Evolutionary conservation across 2,113 vertebrate species (phyloP), one percentile per base, ranked within the genome.

Genomic region (Heterotis niloticus): DNA sequence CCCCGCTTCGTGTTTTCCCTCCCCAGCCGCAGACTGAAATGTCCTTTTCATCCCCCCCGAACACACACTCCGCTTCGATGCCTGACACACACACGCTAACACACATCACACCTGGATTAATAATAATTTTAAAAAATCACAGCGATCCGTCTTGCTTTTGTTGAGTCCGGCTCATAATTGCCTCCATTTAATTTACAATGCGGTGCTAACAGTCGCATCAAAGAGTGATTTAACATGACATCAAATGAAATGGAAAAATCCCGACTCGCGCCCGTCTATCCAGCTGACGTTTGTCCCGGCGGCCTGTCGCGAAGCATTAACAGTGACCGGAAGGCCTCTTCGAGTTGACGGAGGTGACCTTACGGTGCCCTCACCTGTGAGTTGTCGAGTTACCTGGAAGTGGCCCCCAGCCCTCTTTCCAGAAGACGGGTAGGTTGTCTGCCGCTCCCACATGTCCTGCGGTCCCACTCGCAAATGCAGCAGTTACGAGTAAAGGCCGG

Each of bases 401-500:
- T 7, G 34, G 34, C 34, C 34, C 34, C 3, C 34, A 44, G 34
- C 34, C 34, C 34, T 7, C 34, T 7, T 2, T 44, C 7, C 34
- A 7, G 34, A 7, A 44, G 34, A 44, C 34, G 34, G 34, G 2
- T 7, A 2, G 82, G 81, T 83, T 87, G 80, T 20, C 80, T 75
- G 81, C 81, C 84, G 82, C 86, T 80, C 34, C 76, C 78, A 78
- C 84, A 81, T 84, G 81, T 82, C 79, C 86, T 84, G 79, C 78
- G 88, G 86, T 86, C 85, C 83, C 80, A 86, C 88, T 90, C 88
- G 83, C 86, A 84, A 87, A 85, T 84, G 83, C 89, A 86, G 91
- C 91, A 92, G 92, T 93, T 92, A 92, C 89, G 87, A 81, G 87
- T 91, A 91, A 93, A 91, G 83, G 66, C 85, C 83, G 82, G 82